Evolutionary conservation across 2,113 vertebrate species (phyloP).

Genomic region (Dasyornis broadbenti): DNA sequence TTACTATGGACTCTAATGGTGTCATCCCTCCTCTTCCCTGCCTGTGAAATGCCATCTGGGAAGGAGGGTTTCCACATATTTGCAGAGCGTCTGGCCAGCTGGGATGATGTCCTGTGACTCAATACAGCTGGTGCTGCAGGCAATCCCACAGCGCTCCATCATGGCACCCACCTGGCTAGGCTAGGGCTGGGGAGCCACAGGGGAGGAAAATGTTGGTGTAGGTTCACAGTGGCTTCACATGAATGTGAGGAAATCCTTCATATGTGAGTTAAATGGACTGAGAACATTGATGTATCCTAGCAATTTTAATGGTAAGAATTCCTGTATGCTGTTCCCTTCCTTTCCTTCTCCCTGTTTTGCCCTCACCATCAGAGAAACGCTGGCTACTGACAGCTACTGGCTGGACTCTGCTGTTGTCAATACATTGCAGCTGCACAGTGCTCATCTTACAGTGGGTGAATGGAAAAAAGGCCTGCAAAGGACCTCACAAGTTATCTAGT

Average conservation of each 20-base stretch:
- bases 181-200: background rate
- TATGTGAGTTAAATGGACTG: accelerated
- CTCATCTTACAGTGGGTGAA: background rate
- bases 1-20: background rate
- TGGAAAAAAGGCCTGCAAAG: background rate
- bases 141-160: background rate
- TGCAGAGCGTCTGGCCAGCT: background rate
- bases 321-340: background rate
- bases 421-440: background rate
- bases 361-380: background rate
- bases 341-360: background rate
- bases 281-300: background rate
- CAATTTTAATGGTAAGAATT: background rate
- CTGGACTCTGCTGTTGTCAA: background rate
- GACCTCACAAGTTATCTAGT: background rate
- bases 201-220: background rate
- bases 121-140: background rate
- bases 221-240: accelerated
- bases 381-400: background rate
- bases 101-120: background rate
- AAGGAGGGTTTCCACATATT: background rate
- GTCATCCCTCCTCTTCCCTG: background rate
- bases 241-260: background rate
- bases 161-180: background rate
- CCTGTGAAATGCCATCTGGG: background rate